These are phyloP conservation scores for Lycocerus yunnanus DNA, from an alignment of 2,888 invertebrate genomes.

Conservation along the genomic window DNA sequence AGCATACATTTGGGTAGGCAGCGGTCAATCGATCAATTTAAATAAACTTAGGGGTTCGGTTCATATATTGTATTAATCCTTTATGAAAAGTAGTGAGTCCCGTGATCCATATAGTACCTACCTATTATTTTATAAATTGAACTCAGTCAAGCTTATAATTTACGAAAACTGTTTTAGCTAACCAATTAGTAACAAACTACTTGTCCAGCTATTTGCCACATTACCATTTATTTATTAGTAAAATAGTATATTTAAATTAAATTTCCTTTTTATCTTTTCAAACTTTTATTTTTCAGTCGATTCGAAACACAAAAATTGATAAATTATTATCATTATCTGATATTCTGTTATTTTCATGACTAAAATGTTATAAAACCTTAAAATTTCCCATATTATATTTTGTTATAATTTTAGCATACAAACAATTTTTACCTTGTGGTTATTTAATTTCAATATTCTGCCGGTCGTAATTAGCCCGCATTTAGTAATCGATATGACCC, in stretches of 20 bases:
- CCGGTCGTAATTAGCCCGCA: neutral
- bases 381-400: neutral
- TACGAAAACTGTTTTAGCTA: neutral
- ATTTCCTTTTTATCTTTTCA: neutral
- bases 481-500: conserved; percentile 1
- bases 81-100: neutral
- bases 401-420: neutral
- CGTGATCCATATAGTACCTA: neutral
- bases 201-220: too few relatives aligned
- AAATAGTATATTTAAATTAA: neutral
- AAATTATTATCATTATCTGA: too few relatives aligned
- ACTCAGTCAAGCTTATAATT: neutral
- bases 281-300: too few relatives aligned
- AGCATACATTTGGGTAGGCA: neutral
- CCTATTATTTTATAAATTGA: neutral
- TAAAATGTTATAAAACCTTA: neutral
- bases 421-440: neutral
- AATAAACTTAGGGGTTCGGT: neutral
- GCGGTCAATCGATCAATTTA: neutral
- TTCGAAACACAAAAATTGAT: too few relatives aligned
- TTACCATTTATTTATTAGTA: too few relatives aligned
- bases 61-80: neutral
- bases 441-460: neutral
- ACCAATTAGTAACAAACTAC: neutral
- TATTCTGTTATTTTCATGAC: too few relatives aligned